Conservation (phyloP, 2,113 vertebrate species). For the Peromyscus polionotus region DNA sequence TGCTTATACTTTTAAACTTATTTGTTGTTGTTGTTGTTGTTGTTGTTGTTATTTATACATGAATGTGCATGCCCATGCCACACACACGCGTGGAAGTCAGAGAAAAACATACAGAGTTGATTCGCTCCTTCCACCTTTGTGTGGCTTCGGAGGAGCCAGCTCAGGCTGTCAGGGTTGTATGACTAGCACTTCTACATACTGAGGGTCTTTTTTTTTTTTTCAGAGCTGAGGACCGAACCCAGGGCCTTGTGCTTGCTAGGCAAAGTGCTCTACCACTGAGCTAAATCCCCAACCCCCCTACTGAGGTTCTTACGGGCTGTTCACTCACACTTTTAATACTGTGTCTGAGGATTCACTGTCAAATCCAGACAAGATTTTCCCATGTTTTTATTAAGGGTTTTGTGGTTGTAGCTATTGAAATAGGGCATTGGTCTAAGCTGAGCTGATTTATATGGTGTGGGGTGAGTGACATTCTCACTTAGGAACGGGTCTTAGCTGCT, state of each 20-base stretch:
- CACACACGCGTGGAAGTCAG: not conserved
- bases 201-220: too few species aligned
- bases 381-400: not conserved
- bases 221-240: too few species aligned
- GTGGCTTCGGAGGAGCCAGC: not conserved
- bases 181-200: not conserved
- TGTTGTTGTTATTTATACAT: not conserved
- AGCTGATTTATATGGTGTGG: not conserved
- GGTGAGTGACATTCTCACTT: not conserved
- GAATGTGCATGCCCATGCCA: not conserved
- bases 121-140: not conserved
- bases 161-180: not conserved
- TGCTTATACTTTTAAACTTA: not conserved
- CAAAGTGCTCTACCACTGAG: too few species aligned
- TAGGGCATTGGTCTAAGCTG: not conserved
- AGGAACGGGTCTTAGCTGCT: not conserved
- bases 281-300: too few species aligned
- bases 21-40: not conserved
- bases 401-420: not conserved
- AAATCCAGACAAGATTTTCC: not conserved
- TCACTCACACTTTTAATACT: not conserved
- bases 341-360: not conserved
- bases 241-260: too few species aligned
- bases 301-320: not conserved
- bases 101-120: not conserved